phyloP scores from a whole-genome alignment of 2,113 vertebrate genomes.

The Ptilorrhoa leucosticta region DNA sequence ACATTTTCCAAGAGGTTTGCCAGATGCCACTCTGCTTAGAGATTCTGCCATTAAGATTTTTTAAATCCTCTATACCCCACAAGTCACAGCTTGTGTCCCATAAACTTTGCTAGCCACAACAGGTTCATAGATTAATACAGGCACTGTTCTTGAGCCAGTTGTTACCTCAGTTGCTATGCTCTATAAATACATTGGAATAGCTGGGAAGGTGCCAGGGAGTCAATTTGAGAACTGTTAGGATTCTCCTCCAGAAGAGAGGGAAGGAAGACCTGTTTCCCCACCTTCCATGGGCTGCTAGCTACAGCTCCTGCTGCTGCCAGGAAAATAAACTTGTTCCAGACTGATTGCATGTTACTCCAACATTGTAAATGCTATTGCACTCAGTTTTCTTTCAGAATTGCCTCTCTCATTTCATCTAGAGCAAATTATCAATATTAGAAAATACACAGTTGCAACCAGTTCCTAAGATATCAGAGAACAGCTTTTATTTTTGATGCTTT shows the following conservation, averaged over 20 bases:
- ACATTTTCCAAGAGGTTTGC: not conserved
- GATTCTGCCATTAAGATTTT: not conserved
- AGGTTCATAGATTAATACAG: not conserved
- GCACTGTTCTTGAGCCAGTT: not conserved
- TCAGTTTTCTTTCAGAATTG: slow-evolving; percentile 13
- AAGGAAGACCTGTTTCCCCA: not conserved
- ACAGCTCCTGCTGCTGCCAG: slow-evolving; percentile 5
- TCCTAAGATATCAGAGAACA: not conserved
- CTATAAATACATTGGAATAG: not conserved
- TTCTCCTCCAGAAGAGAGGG: not conserved
- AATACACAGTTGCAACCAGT: not conserved
- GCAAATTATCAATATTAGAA: not conserved
- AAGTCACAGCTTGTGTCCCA: not conserved
- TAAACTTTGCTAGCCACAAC: not conserved
- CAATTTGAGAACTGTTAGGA: accelerated
- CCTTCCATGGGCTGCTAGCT: not conserved
- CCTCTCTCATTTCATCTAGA: not conserved
- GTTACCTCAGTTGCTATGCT: not conserved
- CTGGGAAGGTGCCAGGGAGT: not conserved
- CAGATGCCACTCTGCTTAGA: not conserved
- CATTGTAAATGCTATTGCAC: not conserved
- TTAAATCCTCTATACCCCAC: not conserved
- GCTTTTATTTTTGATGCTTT: not conserved
- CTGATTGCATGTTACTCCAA: not conserved
- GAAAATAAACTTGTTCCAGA: not conserved